These are phyloP conservation scores for Limnephilus rhombicus DNA, from an alignment of 2,888 invertebrate genomes.

Conservation along the genomic window DNA sequence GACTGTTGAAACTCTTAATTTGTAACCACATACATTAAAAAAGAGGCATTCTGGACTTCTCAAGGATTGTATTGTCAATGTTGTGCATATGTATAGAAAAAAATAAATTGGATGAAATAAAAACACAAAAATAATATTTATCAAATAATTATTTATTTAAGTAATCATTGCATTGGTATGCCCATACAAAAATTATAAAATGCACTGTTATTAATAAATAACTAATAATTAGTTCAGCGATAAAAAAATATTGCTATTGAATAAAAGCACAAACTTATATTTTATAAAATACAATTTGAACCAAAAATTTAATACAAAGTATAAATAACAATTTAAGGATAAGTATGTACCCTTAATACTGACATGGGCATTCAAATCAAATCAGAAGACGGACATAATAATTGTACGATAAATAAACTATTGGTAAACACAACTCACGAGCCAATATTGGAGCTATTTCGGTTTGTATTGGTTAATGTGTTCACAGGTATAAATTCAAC, in stretches of 20 bases:
- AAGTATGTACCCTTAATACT: slow-evolving; percentile 27
- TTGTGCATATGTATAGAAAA: not conserved
- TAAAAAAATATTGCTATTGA: not conserved
- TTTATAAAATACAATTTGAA: not conserved
- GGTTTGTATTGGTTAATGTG: not conserved
- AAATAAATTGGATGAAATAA: not conserved
- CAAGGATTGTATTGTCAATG: not conserved
- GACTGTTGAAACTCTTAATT: too few relatives aligned
- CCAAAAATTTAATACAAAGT: not conserved
- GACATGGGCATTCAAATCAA: slow-evolving; percentile 12
- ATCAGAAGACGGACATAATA: not conserved
- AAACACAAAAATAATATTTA: not conserved
- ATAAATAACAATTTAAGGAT: slow-evolving; percentile 37
- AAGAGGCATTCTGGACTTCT: not conserved
- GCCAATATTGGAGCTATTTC: not conserved
- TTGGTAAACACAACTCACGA: not conserved
- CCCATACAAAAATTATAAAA: slow-evolving; percentile 20
- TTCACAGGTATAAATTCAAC: not conserved
- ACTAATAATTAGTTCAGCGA: not conserved
- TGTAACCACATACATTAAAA: not conserved
- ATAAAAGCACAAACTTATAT: not conserved
- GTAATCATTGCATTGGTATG: not conserved
- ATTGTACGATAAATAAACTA: not conserved
- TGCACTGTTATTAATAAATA: not conserved
- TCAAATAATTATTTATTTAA: slow-evolving; percentile 11